Evolutionary conservation across 2,113 vertebrate genomes (phyloP).

Genomic region (Eolophus roseicapilla): DNA sequence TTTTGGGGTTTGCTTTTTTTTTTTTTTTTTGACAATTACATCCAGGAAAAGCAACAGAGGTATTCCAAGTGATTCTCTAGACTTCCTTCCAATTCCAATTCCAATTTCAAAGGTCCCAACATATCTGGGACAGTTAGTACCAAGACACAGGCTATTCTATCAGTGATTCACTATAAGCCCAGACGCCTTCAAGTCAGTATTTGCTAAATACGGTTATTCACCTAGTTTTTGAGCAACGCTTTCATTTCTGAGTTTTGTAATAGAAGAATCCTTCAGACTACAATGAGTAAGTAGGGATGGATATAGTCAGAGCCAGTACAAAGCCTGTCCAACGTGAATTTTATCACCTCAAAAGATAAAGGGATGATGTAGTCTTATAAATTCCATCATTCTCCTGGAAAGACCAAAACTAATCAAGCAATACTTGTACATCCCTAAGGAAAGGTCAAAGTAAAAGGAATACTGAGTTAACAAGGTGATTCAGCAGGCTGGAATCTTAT

Average conservation of each 20-base stretch:
- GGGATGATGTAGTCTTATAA: background rate
- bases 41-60: background rate
- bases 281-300: background rate
- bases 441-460: conserved; percentile 29
- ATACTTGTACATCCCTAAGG: background rate
- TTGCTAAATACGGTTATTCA: background rate
- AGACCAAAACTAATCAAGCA: background rate
- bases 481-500: background rate
- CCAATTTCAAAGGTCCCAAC: background rate
- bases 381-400: conserved; percentile 1
- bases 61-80: background rate
- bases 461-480: conserved; percentile 26
- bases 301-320: background rate
- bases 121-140: background rate
- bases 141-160: background rate
- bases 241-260: background rate
- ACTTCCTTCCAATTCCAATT: background rate
- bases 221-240: background rate
- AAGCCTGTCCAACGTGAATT: background rate
- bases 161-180: background rate
- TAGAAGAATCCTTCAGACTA: background rate
- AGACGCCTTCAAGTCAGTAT: background rate
- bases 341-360: background rate
- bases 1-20: too few relatives aligned
- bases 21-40: background rate